Percentiles rank a stretch among this genome's conserved stretches.
Conservation (phyloP, 2,797 vertebrate genomes). For the Onychomys arenicola region DNA sequence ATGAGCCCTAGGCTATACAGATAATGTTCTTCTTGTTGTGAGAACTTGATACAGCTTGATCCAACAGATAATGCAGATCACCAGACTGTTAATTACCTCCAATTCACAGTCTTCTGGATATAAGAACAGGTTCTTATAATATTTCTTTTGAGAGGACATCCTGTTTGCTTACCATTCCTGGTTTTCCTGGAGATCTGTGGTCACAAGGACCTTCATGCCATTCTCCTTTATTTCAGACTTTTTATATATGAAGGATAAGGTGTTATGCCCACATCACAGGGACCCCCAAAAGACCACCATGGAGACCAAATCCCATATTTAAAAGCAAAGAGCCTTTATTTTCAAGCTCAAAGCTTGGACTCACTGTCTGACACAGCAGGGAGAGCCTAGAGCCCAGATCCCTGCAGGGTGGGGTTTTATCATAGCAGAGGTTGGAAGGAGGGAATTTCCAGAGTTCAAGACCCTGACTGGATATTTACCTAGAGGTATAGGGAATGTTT, state of each 20-base stretch:
- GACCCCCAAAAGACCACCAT: too few species aligned
- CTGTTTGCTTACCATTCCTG: neutral
- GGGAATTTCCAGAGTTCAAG: too few species aligned
- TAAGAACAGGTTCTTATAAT: neutral
- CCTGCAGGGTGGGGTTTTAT: too few species aligned
- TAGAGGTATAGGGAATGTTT: too few species aligned
- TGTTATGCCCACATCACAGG: too few species aligned
- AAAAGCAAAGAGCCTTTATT: too few species aligned
- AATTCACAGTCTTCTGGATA: neutral
- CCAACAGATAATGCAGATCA: neutral
- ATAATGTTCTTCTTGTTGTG: neutral
- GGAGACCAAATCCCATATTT: too few species aligned
- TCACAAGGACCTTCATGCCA: neutral
- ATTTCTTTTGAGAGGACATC: neutral
- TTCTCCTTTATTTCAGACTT: neutral
- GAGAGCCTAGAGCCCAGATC: too few species aligned
- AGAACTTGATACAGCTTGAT: neutral
- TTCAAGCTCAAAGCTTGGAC: too few species aligned
- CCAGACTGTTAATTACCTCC: neutral
- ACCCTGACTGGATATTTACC: too few species aligned
- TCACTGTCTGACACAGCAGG: too few species aligned
- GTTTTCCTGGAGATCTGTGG: neutral
- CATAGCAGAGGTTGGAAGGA: too few species aligned
- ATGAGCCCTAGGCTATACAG: neutral
- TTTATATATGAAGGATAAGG: neutral